Base-by-base conservation (phyloP, 2,797 vertebrate species). In the Microctenopoma lineatum region DNA sequence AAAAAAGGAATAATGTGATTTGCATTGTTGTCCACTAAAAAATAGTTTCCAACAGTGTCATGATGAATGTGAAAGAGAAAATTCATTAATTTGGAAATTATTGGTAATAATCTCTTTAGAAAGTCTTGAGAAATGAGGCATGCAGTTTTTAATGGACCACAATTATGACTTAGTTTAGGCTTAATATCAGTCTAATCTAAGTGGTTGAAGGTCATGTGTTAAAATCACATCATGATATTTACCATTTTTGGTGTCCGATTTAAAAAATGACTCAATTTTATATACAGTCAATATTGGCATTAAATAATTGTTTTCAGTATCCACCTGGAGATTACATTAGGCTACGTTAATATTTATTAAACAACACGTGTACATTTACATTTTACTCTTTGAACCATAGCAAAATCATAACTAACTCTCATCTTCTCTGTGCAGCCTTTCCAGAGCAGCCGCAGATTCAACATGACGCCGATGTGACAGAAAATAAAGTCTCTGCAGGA, bases 381-480 rank as follows among this genome's bases (percentile, higher is more conserved):
- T 18, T 59, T 12, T 21, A 21, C 2, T 38, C 16, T 45, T 10
- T 13, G 16, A 55, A 66, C 29, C 7, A 36, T 55, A 54, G 48
- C 0, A 9, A 29, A 29, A 4, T 53, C 0, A 14, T 12, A 41
- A 7, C 2, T 12, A 36, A 18, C 54, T 51, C 2, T 48, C 2
- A 4, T 67, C 9, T 47, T 48, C 25, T 79, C 6, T 55, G 14
- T 60, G 3, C n/a, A 67, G 15, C 44, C 2, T 58, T 41, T 4
- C 38, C 66, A 26, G 1, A 5, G 4, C 59, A 56, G 7, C 44
- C 60, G 27, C 70, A 61, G 63, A 58, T 21, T 36, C 52, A 51
- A 27, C 39, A 13, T 36, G 18, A 64, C 4, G 34, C 14, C 50
- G 84, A 54, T 25, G 26, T 47, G 52, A 76, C 77, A 38, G 57